These are phyloP conservation scores for Notodonta ziczac DNA, from an alignment of 2,888 invertebrate genomes.

Conservation along the genomic window DNA sequence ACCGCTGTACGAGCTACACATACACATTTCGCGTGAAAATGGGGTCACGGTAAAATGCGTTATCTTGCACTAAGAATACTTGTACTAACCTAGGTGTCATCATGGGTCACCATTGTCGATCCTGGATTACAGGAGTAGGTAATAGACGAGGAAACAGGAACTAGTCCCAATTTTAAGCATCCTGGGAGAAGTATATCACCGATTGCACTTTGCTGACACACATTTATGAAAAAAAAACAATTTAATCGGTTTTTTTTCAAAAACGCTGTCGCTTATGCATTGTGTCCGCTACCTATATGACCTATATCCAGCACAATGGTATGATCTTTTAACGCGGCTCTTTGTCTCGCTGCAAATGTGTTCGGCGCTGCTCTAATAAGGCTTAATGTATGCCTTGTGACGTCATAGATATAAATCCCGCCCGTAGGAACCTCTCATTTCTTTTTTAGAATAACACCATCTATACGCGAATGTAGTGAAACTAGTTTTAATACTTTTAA, in stretches of 20 bases:
- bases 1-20: too few relatives aligned
- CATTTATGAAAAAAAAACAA: too few relatives aligned
- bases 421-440: background rate
- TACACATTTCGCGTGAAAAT: too few relatives aligned
- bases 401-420: slow-evolving; percentile 20
- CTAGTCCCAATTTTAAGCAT: too few relatives aligned
- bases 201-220: too few relatives aligned
- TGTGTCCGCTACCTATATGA: slow-evolving; percentile 22
- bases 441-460: background rate
- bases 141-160: too few relatives aligned
- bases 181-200: too few relatives aligned
- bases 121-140: too few relatives aligned
- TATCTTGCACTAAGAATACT: too few relatives aligned
- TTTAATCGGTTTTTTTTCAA: background rate
- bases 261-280: slow-evolving; percentile 31
- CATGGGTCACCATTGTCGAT: too few relatives aligned
- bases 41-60: too few relatives aligned
- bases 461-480: background rate
- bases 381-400: slow-evolving; percentile 47
- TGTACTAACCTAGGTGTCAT: too few relatives aligned
- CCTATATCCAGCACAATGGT: slow-evolving; percentile 57
- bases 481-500: background rate
- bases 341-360: slow-evolving; percentile 59
- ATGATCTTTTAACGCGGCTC: slow-evolving; percentile 68
- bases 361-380: slow-evolving; percentile 50